Percentiles rank a stretch among this genome's conserved stretches.
Evolutionary conservation across 2,797 vertebrate species (phyloP).

Genomic region (Corythornis leucogaster): DNA sequence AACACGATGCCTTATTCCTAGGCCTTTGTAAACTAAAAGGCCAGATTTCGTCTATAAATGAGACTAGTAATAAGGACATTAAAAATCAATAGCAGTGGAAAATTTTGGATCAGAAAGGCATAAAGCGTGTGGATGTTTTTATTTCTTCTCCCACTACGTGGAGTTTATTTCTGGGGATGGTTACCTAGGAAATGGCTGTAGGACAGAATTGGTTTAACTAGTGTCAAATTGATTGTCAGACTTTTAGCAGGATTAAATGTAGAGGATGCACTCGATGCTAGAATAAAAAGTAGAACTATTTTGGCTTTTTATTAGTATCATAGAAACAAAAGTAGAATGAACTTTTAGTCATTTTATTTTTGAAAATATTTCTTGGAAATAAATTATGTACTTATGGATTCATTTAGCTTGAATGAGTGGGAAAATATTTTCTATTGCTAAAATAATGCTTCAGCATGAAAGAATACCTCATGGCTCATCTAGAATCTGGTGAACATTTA

Average conservation of each 20-base stretch:
- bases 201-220: not conserved
- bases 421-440: not conserved
- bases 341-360: not conserved
- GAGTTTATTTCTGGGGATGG: not conserved
- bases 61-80: not conserved
- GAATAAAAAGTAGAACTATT: not conserved
- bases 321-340: not conserved
- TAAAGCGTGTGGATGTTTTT: not conserved
- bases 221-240: not conserved
- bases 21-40: not conserved
- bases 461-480: not conserved
- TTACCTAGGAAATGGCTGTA: constrained; percentile 28
- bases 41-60: not conserved
- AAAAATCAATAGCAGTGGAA: not conserved
- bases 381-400: not conserved
- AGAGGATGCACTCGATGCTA: not conserved
- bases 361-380: not conserved
- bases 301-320: not conserved
- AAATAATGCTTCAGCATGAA: not conserved
- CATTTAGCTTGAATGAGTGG: not conserved
- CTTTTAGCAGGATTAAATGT: not conserved
- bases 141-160: not conserved
- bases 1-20: not conserved
- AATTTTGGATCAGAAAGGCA: not conserved
- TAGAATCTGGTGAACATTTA: not conserved